Conservation (phyloP, 2,888 invertebrate genomes). For the Phlogophora meticulosa region DNA sequence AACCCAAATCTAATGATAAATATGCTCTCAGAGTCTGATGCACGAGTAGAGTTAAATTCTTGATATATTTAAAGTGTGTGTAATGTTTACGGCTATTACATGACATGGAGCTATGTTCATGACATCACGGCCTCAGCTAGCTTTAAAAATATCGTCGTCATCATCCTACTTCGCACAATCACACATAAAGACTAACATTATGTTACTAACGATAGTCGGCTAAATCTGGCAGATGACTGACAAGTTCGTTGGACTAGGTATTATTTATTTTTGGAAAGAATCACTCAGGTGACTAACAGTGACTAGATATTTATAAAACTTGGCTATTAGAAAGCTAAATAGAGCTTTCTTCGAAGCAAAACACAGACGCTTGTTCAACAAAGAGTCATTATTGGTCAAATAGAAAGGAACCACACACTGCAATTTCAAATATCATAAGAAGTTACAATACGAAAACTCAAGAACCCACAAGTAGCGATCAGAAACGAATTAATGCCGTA, state of each 20-base stretch:
- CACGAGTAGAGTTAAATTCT: conserved; percentile 19
- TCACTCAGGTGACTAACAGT: conserved; percentile 38
- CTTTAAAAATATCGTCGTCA: conserved; percentile 64
- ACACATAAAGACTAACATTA: conserved; percentile 39
- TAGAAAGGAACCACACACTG: conserved; percentile 39
- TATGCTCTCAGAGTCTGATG: conserved; percentile 10
- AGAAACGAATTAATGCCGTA: conserved; percentile 43
- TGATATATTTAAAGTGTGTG: conserved; percentile 46
- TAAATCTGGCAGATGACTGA: conserved; percentile 44
- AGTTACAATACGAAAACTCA: conserved; percentile 34
- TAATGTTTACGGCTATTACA: conserved; percentile 48
- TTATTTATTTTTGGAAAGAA: conserved; percentile 38
- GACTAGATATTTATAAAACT: conserved; percentile 25
- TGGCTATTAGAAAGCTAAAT: conserved; percentile 22
- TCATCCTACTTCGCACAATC: conserved; percentile 51
- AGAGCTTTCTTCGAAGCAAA: conserved; percentile 12
- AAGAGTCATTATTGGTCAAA: conserved; percentile 21
- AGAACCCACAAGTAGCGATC: conserved; percentile 40
- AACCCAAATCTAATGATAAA: conserved; percentile 43
- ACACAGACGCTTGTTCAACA: conserved; percentile 14
- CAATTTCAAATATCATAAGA: conserved; percentile 14
- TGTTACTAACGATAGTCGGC: conserved; percentile 34
- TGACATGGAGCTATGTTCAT: conserved; percentile 54
- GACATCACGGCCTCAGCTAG: conserved; percentile 69
- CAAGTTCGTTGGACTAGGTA: conserved; percentile 52